These are phyloP conservation scores for Takifugu bimaculatus DNA, from an alignment of 2,113 vertebrate species.

Conservation along the genomic window DNA sequence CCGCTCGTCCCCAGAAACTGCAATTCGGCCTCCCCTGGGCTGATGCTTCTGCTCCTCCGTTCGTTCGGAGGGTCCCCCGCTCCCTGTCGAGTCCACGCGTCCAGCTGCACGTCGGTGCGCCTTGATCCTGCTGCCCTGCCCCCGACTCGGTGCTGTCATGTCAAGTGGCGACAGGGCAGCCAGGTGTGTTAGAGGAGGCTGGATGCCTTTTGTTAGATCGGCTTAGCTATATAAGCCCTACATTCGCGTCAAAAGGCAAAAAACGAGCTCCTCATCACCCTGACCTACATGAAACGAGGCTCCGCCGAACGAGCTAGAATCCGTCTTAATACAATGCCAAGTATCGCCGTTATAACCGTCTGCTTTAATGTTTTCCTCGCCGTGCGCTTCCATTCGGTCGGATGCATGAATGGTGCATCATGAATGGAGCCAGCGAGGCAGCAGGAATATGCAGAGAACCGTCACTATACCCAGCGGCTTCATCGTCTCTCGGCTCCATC, in stretches of 20 bases:
- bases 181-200: slow-evolving; percentile 69
- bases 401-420: slow-evolving; percentile 66
- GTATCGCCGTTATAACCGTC: neutral
- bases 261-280: slow-evolving; percentile 50
- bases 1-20: slow-evolving; percentile 74
- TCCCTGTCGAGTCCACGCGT: slow-evolving; percentile 64
- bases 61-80: slow-evolving; percentile 44
- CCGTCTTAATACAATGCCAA: slow-evolving; percentile 16
- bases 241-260: slow-evolving; percentile 49
- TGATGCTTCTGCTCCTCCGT: slow-evolving; percentile 54
- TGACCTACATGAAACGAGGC: slow-evolving; percentile 49
- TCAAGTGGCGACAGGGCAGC: slow-evolving; percentile 73
- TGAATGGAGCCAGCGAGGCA: slow-evolving; percentile 59
- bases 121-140: slow-evolving; percentile 69
- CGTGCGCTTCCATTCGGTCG: slow-evolving; percentile 57
- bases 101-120: slow-evolving; percentile 72
- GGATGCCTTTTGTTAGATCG: slow-evolving; percentile 66
- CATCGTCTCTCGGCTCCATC: slow-evolving; percentile 7
- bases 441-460: slow-evolving; percentile 29
- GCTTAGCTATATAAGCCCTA: slow-evolving; percentile 43
- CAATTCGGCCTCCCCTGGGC: slow-evolving; percentile 68
- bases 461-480: slow-evolving; percentile 15
- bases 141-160: slow-evolving; percentile 74
- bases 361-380: slow-evolving; percentile 45
- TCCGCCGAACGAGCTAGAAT: slow-evolving; percentile 13